Evolutionary conservation across 2,797 vertebrate genomes (phyloP), one percentile per base, ranked within the genome.

Genomic region (Dromococcyx pavoninus): DNA sequence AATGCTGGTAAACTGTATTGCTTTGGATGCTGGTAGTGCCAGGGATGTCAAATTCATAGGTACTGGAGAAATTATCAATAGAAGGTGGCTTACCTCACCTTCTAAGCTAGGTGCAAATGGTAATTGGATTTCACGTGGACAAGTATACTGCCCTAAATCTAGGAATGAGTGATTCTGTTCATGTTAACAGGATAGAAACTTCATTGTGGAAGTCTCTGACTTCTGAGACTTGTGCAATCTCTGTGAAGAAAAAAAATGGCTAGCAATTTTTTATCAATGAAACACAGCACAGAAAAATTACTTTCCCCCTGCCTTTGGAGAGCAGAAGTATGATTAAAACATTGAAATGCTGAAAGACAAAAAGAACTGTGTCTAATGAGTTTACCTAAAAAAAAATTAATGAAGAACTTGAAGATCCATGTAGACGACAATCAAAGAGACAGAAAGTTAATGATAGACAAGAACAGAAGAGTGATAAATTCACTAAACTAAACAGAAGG

Each of bases 401-500:
- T 74, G 17, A 86, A 65, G 67, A 66, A 79, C 56, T 91, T 91
- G 73, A 91, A 86, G 86, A 89, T 91, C 39, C 44, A 48, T 82
- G 86, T 78, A 89, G 80, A n/a, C 53, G 74, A 53, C 71, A 85
- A 60, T 87, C 48, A 73, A 73, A 67, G 66, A 94, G 71, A 90
- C 28, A 78, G 69, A 77, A 94, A 93, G 76, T 76, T 96, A 93
- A 90, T 93, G 82, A 78, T 11, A 88, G 82, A 57, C 88, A 88
- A 85, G 53, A 64, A 33, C 60, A 88, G 74, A 73, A 85, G 33
- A 69, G 67, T 91, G 48, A 85, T 23, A 77, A 91, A 93, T 76
- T 85, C 64, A 87, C 73, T 88, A 88, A 89, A 81, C 43, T 43
- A 90, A 91, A 91, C 65, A 91, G 77, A 94, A 92, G 56, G 71